A percentile compares a stretch with the other conserved stretches of the same genome.
phyloP scores from a whole-genome alignment of 2,113 vertebrate genomes.

The Chroicocephalus ridibundus region DNA sequence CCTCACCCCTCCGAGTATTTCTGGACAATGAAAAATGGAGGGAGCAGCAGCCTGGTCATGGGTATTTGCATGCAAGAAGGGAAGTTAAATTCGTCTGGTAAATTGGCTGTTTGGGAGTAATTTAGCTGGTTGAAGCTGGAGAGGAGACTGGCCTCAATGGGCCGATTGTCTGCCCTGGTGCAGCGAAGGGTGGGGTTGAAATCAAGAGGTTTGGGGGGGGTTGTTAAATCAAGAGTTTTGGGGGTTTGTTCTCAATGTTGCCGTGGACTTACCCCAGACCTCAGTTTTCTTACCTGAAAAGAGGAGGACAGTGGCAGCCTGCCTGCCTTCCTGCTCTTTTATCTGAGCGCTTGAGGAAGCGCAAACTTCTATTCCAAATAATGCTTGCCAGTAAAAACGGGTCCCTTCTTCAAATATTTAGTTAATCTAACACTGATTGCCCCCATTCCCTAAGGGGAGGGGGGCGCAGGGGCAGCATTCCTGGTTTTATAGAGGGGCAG shows the following conservation, averaged over 20 bases:
- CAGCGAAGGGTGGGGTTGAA: not conserved
- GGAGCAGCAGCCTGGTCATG: not conserved
- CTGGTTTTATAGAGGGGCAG: conserved; percentile 43
- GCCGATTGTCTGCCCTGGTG: not conserved
- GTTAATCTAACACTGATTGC: conserved; percentile 37
- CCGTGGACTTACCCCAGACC: not conserved
- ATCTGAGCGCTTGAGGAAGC: conserved; percentile 15
- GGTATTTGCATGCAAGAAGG: not conserved
- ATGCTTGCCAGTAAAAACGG: conserved; percentile 8
- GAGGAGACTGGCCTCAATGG: not conserved
- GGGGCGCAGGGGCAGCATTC: conserved; percentile 45
- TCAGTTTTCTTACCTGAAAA: not conserved
- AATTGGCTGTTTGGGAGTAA: not conserved
- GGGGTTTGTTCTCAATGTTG: not conserved
- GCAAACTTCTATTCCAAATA: conserved; percentile 20
- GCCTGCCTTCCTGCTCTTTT: not conserved
- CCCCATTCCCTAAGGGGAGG: not conserved
- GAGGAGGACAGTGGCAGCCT: not conserved
- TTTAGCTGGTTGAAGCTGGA: not conserved
- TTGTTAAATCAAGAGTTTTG: not conserved
- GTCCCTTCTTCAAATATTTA: conserved; percentile 52
- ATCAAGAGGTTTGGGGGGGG: not conserved
- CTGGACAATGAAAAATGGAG: not conserved
- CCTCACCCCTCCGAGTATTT: not conserved
- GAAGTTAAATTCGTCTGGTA: not conserved